phyloP scores from a whole-genome alignment of 37 sponge, comb jelly and placozoan genomes.

The Aplysina aerophoba region DNA sequence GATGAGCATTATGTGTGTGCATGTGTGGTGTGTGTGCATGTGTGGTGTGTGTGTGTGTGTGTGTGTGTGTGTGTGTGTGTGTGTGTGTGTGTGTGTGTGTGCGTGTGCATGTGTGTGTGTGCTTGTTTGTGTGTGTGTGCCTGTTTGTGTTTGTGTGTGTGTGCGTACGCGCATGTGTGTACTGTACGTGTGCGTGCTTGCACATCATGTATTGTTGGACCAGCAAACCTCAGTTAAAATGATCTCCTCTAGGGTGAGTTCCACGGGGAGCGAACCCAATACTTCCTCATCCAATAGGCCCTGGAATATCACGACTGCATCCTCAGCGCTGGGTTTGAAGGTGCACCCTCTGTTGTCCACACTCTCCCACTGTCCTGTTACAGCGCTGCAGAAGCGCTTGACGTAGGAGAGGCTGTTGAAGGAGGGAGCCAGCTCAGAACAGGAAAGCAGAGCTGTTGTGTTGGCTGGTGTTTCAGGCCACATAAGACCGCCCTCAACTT shows the following conservation, averaged over 20 bases:
- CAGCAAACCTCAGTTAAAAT: too few species aligned
- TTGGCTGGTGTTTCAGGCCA: neutral
- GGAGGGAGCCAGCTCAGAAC: neutral
- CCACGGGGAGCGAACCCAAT: too few species aligned
- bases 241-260: too few species aligned
- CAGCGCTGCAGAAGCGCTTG: neutral
- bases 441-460: neutral
- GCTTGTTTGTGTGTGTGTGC: too few species aligned
- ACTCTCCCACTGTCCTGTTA: neutral
- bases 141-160: too few species aligned
- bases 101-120: too few species aligned
- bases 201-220: too few species aligned
- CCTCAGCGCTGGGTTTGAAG: neutral
- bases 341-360: constrained; percentile 18
- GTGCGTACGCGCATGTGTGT: too few species aligned
- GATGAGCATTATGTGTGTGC: neutral
- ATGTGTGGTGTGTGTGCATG: neutral
- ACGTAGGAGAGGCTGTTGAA: neutral
- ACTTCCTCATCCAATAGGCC: neutral
- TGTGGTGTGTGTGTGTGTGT: neutral
- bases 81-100: too few species aligned
- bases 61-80: neutral
- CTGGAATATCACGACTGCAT: constrained; percentile 22
- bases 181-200: too few species aligned
- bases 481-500: neutral